Conservation (phyloP, 2,797 vertebrate species). For the Harpagifer antarcticus region DNA sequence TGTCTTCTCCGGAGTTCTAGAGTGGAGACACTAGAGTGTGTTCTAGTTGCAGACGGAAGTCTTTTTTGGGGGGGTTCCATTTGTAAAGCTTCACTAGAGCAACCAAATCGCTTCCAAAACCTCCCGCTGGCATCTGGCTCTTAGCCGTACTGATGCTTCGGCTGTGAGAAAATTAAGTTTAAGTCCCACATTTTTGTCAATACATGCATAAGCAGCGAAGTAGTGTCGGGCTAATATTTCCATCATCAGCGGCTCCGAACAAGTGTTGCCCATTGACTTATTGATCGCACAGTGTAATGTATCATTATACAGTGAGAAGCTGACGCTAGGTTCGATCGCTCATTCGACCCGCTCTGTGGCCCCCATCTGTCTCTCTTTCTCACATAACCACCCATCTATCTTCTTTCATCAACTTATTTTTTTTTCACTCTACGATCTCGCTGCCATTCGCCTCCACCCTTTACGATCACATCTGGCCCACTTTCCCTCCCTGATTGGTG, state of each 20-base stretch:
- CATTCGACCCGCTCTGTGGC: slow-evolving; percentile 68
- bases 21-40: not conserved
- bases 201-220: slow-evolving; percentile 61
- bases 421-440: slow-evolving; percentile 9
- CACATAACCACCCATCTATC: slow-evolving; percentile 81
- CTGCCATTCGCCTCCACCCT: slow-evolving; percentile 40
- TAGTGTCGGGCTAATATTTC: slow-evolving; percentile 77
- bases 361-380: slow-evolving; percentile 85
- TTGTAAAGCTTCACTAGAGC: slow-evolving; percentile 10
- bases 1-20: not conserved
- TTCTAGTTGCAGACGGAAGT: not conserved
- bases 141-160: slow-evolving; percentile 45
- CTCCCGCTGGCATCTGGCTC: slow-evolving; percentile 76
- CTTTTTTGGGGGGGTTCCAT: not conserved
- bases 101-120: slow-evolving; percentile 7
- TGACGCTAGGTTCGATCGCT: slow-evolving; percentile 66
- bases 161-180: slow-evolving; percentile 77
- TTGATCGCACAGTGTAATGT: slow-evolving; percentile 80
- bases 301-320: slow-evolving; percentile 82
- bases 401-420: slow-evolving; percentile 64
- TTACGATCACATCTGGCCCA: slow-evolving; percentile 46
- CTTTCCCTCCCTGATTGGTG: slow-evolving; percentile 26
- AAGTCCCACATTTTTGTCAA: slow-evolving; percentile 64
- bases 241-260: slow-evolving; percentile 71
- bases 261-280: slow-evolving; percentile 84